A percentile compares a stretch with the other conserved stretches of the same genome.
phyloP scores from a whole-genome alignment of 2,113 vertebrate genomes.

The Boulengeromyrus knoepffleri region DNA sequence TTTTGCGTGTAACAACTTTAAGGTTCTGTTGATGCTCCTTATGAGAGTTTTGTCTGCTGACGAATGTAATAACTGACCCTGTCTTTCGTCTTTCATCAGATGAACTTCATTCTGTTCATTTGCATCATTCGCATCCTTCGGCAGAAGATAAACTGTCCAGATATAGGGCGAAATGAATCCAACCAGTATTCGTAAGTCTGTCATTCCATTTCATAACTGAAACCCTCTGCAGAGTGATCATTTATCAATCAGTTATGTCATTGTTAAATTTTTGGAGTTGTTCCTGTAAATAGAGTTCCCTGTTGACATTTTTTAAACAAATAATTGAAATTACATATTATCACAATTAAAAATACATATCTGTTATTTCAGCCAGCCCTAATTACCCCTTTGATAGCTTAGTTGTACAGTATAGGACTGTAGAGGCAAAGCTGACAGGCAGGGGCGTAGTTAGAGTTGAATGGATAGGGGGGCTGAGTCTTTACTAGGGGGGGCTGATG shows the following conservation, averaged over 20 bases:
- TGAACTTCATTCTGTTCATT: slow-evolving; percentile 87
- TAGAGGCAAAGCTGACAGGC: neutral
- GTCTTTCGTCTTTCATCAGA: slow-evolving; percentile 50
- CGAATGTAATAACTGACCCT: neutral
- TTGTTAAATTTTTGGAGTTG: neutral
- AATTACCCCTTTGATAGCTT: neutral
- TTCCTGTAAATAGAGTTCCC: neutral
- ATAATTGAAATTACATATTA: neutral
- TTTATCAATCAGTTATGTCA: neutral
- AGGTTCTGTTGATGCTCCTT: neutral
- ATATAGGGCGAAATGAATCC: slow-evolving; percentile 79
- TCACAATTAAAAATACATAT: neutral
- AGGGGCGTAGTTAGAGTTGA: no score
- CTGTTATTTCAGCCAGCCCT: neutral
- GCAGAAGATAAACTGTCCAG: slow-evolving; percentile 88
- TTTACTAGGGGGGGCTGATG: no score
- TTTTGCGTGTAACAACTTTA: neutral
- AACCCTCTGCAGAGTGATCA: neutral
- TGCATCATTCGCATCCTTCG: slow-evolving; percentile 88
- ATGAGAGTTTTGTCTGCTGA: neutral
- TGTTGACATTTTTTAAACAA: neutral
- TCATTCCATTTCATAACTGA: neutral
- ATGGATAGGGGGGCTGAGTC: no score
- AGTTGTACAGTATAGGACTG: neutral
- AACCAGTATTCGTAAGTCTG: slow-evolving; percentile 85